Percentiles rank a stretch among this genome's conserved stretches.
Conservation (phyloP, 2,113 vertebrate species). For the Hylia prasina region DNA sequence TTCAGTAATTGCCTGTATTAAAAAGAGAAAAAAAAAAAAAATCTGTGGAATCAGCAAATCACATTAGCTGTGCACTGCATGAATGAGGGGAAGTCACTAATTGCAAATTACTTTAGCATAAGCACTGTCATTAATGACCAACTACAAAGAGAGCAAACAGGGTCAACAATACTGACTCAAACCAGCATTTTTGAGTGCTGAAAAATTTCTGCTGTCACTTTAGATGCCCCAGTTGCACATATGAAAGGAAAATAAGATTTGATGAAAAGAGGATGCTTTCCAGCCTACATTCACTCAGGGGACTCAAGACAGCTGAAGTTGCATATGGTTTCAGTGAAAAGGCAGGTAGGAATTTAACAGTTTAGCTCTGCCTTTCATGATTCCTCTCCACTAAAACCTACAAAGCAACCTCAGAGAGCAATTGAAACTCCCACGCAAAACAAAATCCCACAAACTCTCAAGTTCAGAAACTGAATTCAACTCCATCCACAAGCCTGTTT, state of each 20-base stretch:
- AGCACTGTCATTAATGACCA: background rate
- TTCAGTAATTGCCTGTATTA: conserved; percentile 87
- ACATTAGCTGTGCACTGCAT: background rate
- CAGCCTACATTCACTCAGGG: background rate
- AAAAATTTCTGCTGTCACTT: background rate
- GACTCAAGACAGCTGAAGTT: background rate
- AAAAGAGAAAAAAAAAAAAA: conserved; percentile 9
- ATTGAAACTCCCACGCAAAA: background rate
- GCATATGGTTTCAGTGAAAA: background rate
- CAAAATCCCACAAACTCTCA: background rate
- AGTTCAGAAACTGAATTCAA: background rate
- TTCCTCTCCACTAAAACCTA: background rate
- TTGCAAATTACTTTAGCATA: background rate
- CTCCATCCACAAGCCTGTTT: accelerated
- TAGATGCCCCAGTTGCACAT: background rate
- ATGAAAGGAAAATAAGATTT: background rate
- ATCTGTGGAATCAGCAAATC: background rate
- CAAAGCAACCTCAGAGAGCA: background rate
- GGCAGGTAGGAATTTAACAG: background rate
- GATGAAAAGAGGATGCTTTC: background rate
- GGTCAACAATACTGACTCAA: background rate
- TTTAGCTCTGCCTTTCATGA: background rate
- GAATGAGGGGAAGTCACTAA: background rate
- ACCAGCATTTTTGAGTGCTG: background rate
- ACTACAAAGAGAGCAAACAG: background rate